These are phyloP conservation scores for Chelidonichthys spinosus DNA, from an alignment of 2,797 vertebrate genomes.

Conservation along the genomic window DNA sequence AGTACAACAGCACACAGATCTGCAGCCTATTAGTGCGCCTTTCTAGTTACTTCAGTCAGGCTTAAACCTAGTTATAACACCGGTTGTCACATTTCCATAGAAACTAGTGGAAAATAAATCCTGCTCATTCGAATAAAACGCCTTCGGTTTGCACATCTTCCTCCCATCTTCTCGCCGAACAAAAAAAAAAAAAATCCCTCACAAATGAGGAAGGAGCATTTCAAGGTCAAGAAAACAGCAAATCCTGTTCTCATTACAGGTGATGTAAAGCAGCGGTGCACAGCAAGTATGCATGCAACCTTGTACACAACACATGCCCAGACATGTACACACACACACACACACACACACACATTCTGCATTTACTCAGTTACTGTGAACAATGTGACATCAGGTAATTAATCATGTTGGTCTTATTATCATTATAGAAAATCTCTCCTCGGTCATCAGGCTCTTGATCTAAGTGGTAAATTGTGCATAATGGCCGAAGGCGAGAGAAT, in stretches of 20 bases:
- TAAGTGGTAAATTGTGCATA: constrained; percentile 36
- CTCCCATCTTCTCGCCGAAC: neutral
- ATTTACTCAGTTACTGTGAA: neutral
- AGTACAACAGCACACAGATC: no score
- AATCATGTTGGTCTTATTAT: constrained; percentile 9
- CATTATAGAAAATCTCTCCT: constrained; percentile 6
- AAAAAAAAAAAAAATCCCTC: constrained; percentile 4
- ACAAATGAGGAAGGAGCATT: neutral
- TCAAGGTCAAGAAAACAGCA: constrained; percentile 39
- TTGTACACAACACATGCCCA: constrained; percentile 44
- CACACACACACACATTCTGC: neutral
- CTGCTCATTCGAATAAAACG: neutral
- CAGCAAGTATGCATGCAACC: constrained; percentile 31
- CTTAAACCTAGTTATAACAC: neutral
- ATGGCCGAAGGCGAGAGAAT: constrained; percentile 26
- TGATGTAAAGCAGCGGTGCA: constrained; percentile 52
- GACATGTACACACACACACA: constrained; percentile 13
- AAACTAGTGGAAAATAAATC: no score
- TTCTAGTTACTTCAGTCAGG: no score
- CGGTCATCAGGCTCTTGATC: constrained; percentile 30
- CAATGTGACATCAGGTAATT: neutral
- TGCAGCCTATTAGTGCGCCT: no score
- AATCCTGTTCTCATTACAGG: constrained; percentile 44
- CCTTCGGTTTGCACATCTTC: neutral
- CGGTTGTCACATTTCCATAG: neutral